Evolutionary conservation across 1,140 invertebrate genomes (phyloP).

Genomic region (Scaptomyza montana): DNA sequence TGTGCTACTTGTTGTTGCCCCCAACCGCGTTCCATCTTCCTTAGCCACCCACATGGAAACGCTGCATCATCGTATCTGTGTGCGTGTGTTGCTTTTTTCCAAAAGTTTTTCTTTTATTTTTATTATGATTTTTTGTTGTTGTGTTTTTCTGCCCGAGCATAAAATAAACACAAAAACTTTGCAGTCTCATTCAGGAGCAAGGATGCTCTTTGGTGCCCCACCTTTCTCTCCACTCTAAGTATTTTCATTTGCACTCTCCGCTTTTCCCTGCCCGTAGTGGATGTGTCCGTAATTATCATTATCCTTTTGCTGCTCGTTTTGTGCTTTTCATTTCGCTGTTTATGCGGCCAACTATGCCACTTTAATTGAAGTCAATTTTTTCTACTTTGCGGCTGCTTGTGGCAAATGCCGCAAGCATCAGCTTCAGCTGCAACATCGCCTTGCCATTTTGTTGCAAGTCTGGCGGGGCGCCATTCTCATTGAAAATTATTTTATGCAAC

Average conservation of each 20-base stretch:
- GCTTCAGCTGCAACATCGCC: not conserved
- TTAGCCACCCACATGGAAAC: conserved; percentile 23
- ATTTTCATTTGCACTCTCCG: conserved; percentile 26
- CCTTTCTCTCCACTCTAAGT: conserved; percentile 14
- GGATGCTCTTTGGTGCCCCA: conserved; percentile 19
- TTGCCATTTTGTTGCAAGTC: conserved; percentile 21
- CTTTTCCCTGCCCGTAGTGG: not conserved
- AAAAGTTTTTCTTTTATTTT: conserved; percentile 20
- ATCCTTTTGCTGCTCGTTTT: conserved; percentile 67
- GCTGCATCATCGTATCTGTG: conserved; percentile 48
- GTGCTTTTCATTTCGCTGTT: conserved; percentile 75
- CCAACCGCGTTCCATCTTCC: not conserved
- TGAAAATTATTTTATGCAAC: conserved; percentile 78
- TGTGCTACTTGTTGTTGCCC: conserved; percentile 49
- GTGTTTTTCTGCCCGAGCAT: conserved; percentile 45
- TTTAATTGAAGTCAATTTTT: conserved; percentile 82
- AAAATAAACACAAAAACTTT: conserved; percentile 80
- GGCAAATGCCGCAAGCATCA: conserved; percentile 14
- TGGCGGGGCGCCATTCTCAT: conserved; percentile 54
- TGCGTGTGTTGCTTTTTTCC: conserved; percentile 29
- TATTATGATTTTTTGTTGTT: not conserved
- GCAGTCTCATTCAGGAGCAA: conserved; percentile 66
- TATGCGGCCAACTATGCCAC: conserved; percentile 78
- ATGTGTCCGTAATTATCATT: conserved; percentile 74
- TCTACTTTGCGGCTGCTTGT: conserved; percentile 57